phyloP scores from a whole-genome alignment of 2,888 invertebrate species.

The Chalcosyrphus nemorum region DNA sequence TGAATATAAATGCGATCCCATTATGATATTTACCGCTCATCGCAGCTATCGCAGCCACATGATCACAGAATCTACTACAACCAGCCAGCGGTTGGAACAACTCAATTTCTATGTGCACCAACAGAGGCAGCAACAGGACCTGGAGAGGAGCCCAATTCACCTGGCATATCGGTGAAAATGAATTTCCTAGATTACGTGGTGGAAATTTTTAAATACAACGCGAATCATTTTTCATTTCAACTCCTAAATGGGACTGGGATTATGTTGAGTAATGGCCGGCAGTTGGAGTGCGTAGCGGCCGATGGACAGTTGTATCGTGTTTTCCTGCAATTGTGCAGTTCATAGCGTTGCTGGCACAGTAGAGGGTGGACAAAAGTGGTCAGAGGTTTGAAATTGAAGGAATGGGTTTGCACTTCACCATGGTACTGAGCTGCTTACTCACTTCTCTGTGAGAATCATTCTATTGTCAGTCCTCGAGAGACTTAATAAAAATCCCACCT shows the following conservation, averaged over 20 bases:
- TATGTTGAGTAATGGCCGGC: constrained; percentile 70
- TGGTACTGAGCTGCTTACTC: no score
- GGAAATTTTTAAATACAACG: constrained; percentile 71
- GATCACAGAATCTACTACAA: constrained; percentile 69
- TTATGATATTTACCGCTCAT: constrained; percentile 72
- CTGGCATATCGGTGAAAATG: constrained; percentile 69
- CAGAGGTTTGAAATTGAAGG: background rate
- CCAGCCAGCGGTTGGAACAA: constrained; percentile 62
- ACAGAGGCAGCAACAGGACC: constrained; percentile 15
- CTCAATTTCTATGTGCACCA: constrained; percentile 62
- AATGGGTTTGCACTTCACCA: no score
- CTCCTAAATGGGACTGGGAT: constrained; percentile 73
- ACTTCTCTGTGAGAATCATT: no score
- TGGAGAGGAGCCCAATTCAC: constrained; percentile 35
- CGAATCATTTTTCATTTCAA: constrained; percentile 72
- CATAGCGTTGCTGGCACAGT: constrained; percentile 4
- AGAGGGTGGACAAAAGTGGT: background rate
- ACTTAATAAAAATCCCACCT: no score
- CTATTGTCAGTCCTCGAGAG: no score
- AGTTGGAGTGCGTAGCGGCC: constrained; percentile 58
- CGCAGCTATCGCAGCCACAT: constrained; percentile 62
- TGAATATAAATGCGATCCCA: constrained; percentile 73
- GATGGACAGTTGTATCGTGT: constrained; percentile 64
- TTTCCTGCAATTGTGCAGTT: constrained; percentile 16
- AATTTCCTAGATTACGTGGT: constrained; percentile 70